phyloP scores from a whole-genome alignment of 1,140 invertebrate genomes.

The Fopius arisanus region DNA sequence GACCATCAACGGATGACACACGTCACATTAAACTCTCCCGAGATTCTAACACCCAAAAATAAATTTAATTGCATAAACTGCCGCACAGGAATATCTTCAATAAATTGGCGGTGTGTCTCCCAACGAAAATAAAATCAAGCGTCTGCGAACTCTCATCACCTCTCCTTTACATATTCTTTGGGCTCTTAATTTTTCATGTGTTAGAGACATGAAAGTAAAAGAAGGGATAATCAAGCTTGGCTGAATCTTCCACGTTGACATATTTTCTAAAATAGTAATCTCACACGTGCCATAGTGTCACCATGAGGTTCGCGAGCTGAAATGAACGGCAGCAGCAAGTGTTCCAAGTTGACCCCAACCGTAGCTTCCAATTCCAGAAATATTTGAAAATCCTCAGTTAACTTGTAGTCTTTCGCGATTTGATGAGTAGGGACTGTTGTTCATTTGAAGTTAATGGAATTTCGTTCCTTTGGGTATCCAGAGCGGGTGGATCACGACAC shows the following conservation, averaged over 20 bases:
- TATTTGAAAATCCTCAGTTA: neutral
- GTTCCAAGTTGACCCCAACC: neutral
- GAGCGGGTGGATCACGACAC: constrained; percentile 37
- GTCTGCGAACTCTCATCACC: no score
- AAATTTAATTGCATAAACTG: no score
- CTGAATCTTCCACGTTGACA: constrained; percentile 2
- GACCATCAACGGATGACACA: no score
- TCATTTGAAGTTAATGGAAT: neutral
- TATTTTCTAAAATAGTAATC: constrained; percentile 8
- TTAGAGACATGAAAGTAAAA: neutral
- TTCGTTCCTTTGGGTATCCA: neutral
- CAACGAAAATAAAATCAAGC: no score
- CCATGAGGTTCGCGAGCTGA: neutral
- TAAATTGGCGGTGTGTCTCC: no score
- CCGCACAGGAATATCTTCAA: no score
- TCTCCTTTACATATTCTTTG: neutral
- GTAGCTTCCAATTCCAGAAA: neutral
- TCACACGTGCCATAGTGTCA: constrained; percentile 2
- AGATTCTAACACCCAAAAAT: no score
- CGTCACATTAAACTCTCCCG: no score
- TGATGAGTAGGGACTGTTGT: neutral
- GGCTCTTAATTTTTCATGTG: neutral
- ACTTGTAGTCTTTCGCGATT: neutral
- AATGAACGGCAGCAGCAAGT: neutral
- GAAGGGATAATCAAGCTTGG: neutral